Evolutionary conservation across 1,140 invertebrate genomes (phyloP).

Genomic region (Drosophila prosaltans): DNA sequence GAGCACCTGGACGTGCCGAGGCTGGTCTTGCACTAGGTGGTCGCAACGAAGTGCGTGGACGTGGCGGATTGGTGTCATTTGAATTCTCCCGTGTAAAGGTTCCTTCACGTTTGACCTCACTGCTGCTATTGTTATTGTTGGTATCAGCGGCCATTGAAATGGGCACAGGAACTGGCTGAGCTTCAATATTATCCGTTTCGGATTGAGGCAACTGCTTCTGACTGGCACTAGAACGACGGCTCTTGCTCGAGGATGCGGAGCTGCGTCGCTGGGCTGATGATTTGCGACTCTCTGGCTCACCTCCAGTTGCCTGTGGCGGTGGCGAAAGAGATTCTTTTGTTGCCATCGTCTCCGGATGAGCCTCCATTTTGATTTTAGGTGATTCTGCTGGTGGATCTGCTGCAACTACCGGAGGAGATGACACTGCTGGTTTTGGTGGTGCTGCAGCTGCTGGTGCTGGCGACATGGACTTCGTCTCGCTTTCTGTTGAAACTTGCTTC

Average conservation of each 20-base stretch:
- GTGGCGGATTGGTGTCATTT: conserved; percentile 55
- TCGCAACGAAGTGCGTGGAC: conserved; percentile 85
- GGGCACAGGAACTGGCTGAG: conserved; percentile 14
- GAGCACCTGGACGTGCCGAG: conserved; percentile 91
- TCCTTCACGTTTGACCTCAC: conserved; percentile 51
- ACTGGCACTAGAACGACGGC: conserved; percentile 61
- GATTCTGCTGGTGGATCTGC: background rate
- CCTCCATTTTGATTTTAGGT: background rate
- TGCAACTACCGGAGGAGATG: background rate
- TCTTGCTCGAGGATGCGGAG: conserved; percentile 44
- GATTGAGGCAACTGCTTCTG: conserved; percentile 35
- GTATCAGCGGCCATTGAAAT: conserved; percentile 2
- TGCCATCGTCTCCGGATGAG: conserved; percentile 9
- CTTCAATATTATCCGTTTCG: too few relatives aligned
- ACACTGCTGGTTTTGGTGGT: background rate
- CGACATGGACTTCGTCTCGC: conserved; percentile 41
- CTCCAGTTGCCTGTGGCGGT: background rate
- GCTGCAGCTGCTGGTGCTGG: conserved; percentile 24
- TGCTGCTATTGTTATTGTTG: conserved; percentile 26
- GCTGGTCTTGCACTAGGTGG: conserved; percentile 89
- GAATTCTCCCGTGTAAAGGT: conserved; percentile 75
- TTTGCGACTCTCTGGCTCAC: conserved; percentile 57
- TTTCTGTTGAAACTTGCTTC: conserved; percentile 51
- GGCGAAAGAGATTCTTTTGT: conserved; percentile 23
- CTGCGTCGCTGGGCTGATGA: conserved; percentile 40